Evolutionary conservation across 2,888 invertebrate genomes (phyloP).

Genomic region (Pocota personata): DNA sequence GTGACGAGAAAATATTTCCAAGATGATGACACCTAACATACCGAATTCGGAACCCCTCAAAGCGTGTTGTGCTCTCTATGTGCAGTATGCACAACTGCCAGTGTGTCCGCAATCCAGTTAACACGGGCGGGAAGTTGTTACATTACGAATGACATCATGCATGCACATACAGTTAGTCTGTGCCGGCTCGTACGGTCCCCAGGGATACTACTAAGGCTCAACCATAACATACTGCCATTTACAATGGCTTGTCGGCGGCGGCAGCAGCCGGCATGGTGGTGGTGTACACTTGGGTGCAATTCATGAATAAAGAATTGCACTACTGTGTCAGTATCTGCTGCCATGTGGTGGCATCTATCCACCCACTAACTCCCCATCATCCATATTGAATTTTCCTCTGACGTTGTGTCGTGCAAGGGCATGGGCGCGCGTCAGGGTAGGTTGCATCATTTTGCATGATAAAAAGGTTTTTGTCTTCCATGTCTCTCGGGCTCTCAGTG

Average conservation of each 20-base stretch:
- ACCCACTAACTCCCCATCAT: slow-evolving; percentile 1
- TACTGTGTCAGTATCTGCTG: slow-evolving; percentile 31
- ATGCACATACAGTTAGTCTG: slow-evolving; percentile 34
- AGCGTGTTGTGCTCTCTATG: slow-evolving; percentile 61
- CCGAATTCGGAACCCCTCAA: slow-evolving; percentile 35
- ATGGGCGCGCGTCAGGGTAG: background rate
- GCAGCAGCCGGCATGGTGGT: background rate
- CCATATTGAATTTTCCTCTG: slow-evolving; percentile 2
- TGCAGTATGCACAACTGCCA: background rate
- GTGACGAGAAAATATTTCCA: slow-evolving; percentile 56
- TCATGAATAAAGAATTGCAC: slow-evolving; percentile 71
- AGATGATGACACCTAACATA: slow-evolving; percentile 73
- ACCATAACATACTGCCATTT: slow-evolving; percentile 58
- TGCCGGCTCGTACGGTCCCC: slow-evolving; percentile 2
- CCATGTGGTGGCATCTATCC: slow-evolving; percentile 19
- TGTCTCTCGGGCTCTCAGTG: slow-evolving; percentile 17
- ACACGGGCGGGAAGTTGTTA: slow-evolving; percentile 66
- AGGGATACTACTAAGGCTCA: slow-evolving; percentile 32
- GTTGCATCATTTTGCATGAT: slow-evolving; percentile 70
- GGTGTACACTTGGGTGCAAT: slow-evolving; percentile 63
- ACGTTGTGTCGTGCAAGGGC: background rate
- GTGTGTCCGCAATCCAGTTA: slow-evolving; percentile 65
- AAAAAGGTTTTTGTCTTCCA: slow-evolving; percentile 63
- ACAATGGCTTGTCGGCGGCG: slow-evolving; percentile 32
- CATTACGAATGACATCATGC: slow-evolving; percentile 60